These are phyloP conservation scores for Scolopax mira DNA, from an alignment of 2,113 vertebrate species.

Conservation along the genomic window DNA sequence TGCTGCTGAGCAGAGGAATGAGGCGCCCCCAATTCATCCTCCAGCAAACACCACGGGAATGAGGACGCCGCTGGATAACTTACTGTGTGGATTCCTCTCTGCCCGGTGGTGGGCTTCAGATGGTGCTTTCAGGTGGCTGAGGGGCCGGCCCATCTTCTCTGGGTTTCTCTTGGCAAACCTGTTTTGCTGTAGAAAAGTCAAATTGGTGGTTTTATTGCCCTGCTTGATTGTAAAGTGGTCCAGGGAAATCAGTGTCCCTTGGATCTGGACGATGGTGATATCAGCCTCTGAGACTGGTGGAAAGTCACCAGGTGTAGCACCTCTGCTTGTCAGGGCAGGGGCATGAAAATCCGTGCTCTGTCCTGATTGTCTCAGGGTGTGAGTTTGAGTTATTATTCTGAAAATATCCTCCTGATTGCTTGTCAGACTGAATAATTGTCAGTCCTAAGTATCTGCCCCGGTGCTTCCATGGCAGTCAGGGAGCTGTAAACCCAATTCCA, in stretches of 20 bases:
- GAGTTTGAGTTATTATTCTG: not conserved
- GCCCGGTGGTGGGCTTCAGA: fast-evolving
- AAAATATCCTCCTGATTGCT: not conserved
- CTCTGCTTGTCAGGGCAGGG: not conserved
- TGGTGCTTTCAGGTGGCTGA: not conserved
- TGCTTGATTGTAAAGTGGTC: not conserved
- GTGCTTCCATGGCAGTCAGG: not conserved
- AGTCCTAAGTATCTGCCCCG: not conserved
- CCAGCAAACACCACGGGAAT: fast-evolving
- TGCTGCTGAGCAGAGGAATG: not conserved
- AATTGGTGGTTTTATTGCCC: fast-evolving
- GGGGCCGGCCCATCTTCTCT: not conserved
- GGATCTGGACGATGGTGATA: not conserved
- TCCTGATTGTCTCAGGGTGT: not conserved
- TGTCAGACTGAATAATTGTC: not conserved
- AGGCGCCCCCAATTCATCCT: fast-evolving
- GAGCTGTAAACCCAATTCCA: not conserved
- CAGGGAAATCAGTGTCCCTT: fast-evolving
- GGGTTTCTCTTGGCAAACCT: not conserved
- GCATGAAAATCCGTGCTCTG: not conserved
- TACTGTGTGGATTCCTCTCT: not conserved
- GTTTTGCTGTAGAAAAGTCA: not conserved
- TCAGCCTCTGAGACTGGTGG: not conserved
- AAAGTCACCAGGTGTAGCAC: not conserved
- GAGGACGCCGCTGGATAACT: not conserved